These are phyloP conservation scores for Gymnodraco acuticeps DNA, from an alignment of 2,797 vertebrate species.

Conservation along the genomic window DNA sequence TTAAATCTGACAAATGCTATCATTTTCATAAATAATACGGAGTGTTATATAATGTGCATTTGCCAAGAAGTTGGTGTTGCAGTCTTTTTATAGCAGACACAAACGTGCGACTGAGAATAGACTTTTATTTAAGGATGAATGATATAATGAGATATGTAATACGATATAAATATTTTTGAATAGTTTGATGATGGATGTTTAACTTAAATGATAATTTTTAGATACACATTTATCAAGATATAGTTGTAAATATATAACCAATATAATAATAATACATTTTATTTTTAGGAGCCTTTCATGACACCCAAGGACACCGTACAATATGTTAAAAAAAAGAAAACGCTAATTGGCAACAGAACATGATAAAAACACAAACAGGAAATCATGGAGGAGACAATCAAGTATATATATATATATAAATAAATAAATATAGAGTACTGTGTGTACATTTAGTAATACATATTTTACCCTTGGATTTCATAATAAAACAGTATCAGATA, in stretches of 20 bases:
- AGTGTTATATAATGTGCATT: background rate
- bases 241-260: background rate
- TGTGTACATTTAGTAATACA: background rate
- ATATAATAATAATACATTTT: too few relatives aligned
- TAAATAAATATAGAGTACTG: background rate
- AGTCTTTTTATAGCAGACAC: background rate
- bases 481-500: background rate
- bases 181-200: conserved; percentile 10
- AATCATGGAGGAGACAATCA: too few relatives aligned
- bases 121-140: background rate
- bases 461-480: background rate
- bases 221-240: background rate
- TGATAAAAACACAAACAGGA: too few relatives aligned
- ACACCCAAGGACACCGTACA: too few relatives aligned
- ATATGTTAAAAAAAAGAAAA: too few relatives aligned
- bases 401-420: too few relatives aligned
- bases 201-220: background rate
- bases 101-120: background rate
- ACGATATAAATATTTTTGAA: background rate
- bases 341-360: too few relatives aligned
- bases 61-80: background rate
- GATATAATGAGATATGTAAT: background rate
- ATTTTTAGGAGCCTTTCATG: too few relatives aligned
- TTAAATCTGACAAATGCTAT: background rate
- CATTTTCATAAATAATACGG: background rate